A percentile compares a stretch with the other conserved stretches of the same genome.
These are phyloP conservation scores for Amphilophus citrinellus DNA, from an alignment of 2,113 vertebrate species.

Conservation along the genomic window DNA sequence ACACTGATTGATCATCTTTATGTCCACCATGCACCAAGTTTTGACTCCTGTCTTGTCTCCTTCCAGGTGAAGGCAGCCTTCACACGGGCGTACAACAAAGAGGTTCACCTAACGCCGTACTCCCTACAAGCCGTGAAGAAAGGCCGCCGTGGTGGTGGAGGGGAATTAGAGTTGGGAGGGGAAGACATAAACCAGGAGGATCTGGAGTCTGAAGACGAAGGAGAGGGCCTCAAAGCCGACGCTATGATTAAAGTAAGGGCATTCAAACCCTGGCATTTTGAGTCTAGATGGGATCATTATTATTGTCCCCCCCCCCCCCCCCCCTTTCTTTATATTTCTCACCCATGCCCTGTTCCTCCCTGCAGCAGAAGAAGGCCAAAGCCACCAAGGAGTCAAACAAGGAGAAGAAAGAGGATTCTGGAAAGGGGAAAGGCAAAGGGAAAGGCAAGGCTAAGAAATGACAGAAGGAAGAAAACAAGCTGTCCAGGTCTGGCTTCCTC, in stretches of 20 bases:
- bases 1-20: neutral
- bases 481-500: neutral
- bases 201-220: conserved; percentile 79
- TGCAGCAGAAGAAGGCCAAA: conserved; percentile 89
- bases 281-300: neutral
- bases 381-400: conserved; percentile 83
- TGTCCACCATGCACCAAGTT: neutral
- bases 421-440: conserved; percentile 86
- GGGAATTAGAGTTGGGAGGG: conserved; percentile 72
- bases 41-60: neutral
- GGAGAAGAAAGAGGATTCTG: conserved; percentile 84
- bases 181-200: conserved; percentile 70
- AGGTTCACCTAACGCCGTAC: conserved; percentile 90
- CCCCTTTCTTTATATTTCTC: neutral
- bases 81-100: conserved; percentile 94
- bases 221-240: conserved; percentile 80
- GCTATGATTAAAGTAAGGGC: conserved; percentile 95
- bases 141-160: conserved; percentile 77
- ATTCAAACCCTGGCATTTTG: no score
- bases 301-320: no score
- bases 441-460: conserved; percentile 82
- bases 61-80: conserved; percentile 95
- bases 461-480: conserved; percentile 17
- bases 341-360: neutral
- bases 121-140: conserved; percentile 86